Evolutionary conservation across 1,140 invertebrate genomes (phyloP), one percentile per base, ranked within the genome.

Genomic region (Trachelipus rathkii): DNA sequence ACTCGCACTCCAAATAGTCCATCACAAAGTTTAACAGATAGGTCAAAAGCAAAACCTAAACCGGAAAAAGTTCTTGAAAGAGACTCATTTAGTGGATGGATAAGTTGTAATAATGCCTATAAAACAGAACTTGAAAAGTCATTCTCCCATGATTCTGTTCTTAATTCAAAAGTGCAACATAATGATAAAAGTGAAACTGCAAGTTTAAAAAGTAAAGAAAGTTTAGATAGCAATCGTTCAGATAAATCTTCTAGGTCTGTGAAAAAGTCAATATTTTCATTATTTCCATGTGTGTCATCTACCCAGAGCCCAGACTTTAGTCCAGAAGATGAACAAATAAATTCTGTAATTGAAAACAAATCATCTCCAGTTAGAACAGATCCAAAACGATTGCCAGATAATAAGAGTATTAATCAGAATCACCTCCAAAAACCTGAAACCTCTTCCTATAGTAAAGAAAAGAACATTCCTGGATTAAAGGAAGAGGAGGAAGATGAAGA

Each of bases 121-220:
- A 60, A 60, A 19, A 13, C 50, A 15, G 50, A 60, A 15, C 19
- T 60, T 15, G 50, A 60, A 60, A 60, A 60, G 50, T 60, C 50
- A 15, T 60, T 60, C 11, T 60, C 50, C 8, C 50, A 60, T 13
- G 50, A 60, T 19, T 60, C 11, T 60, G 50, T 60, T 19, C 19
- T 60, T 13, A 60, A 4, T 15, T 60, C 50, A 2, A 60, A 60
- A 8, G 19, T 13, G 1, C 50, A 60, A 8, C 11, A 13, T 3
- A 60, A 13, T 15, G 50, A 60, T 60, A 60, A 60, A 19, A 60
- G 50, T 60, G 50, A 60, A 60, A 60, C 50, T 60, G 50, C 50
- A 19, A 60, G 50, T 60, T 13, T 60, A 15, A 60, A 60, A 60
- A 60, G 50, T 19, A 60, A 60, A 60, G 50, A 60, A 8, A 60